A percentile compares a stretch with the other conserved stretches of the same genome.
Conservation (phyloP, 2,888 invertebrate species). For the Lingula anatina region DNA sequence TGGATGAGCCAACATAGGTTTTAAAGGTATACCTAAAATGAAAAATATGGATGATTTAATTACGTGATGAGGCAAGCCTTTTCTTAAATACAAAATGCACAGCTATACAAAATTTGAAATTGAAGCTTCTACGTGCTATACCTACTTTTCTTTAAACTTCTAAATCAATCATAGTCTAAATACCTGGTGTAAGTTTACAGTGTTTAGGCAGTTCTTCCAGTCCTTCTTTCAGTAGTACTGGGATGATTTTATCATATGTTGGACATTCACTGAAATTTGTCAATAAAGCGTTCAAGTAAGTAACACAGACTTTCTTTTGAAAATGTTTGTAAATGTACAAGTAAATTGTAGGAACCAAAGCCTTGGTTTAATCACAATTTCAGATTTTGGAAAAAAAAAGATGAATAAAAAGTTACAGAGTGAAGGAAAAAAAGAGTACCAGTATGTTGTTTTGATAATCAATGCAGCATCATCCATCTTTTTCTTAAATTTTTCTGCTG, state of each 20-base stretch:
- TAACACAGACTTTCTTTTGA: not conserved
- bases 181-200: slow-evolving; percentile 82
- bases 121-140: too few species aligned
- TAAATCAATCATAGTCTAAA: too few species aligned
- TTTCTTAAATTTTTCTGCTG: slow-evolving; percentile 68
- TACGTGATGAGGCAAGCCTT: not conserved
- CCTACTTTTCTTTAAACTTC: too few species aligned
- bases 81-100: not conserved
- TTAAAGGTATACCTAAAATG: slow-evolving; percentile 71
- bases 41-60: not conserved
- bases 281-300: not conserved
- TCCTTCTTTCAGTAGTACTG: slow-evolving; percentile 73
- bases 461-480: slow-evolving; percentile 70
- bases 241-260: slow-evolving; percentile 80
- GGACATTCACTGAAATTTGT: slow-evolving; percentile 77
- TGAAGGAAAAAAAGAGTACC: too few species aligned
- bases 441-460: slow-evolving; percentile 85
- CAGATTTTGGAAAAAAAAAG: too few species aligned
- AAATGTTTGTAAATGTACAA: too few species aligned
- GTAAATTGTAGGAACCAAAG: too few species aligned
- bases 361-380: too few species aligned
- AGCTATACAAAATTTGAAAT: too few species aligned
- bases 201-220: slow-evolving; percentile 67
- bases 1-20: slow-evolving; percentile 98
- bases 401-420: too few species aligned